phyloP scores from a whole-genome alignment of 2,113 vertebrate genomes.

The Lampris incognitus region DNA sequence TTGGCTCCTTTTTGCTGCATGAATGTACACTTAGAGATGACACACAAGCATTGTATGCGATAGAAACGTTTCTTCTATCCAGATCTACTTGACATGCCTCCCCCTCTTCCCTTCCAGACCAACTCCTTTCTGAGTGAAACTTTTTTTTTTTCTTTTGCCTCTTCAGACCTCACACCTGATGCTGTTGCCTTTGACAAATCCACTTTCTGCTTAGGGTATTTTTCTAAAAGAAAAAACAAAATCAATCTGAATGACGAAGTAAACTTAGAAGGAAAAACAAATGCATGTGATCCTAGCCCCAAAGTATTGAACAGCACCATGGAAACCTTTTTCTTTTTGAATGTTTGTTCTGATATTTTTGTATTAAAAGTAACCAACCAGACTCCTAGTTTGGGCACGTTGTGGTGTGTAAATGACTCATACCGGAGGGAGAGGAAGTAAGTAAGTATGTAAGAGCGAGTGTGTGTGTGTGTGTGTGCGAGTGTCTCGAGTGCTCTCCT shows the following conservation, averaged over 20 bases:
- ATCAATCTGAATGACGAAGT: neutral
- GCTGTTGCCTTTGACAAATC: conserved; percentile 79
- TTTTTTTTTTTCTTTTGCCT: conserved; percentile 65
- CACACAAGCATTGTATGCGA: conserved; percentile 67
- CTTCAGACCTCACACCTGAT: conserved; percentile 76
- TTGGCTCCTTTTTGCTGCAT: conserved; percentile 78
- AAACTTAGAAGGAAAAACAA: conserved; percentile 42
- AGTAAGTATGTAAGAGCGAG: conserved; percentile 11
- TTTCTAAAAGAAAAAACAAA: no score
- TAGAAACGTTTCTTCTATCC: conserved; percentile 55
- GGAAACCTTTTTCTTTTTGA: conserved; percentile 86
- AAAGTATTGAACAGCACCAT: conserved; percentile 82
- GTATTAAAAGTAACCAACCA: conserved; percentile 79
- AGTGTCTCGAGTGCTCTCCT: conserved; percentile 65
- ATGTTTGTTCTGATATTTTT: conserved; percentile 79
- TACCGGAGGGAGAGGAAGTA: conserved; percentile 43
- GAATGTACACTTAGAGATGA: conserved; percentile 84
- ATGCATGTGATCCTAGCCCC: conserved; percentile 83
- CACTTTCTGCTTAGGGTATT: conserved; percentile 18
- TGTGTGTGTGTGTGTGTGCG: conserved; percentile 19
- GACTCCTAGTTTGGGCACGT: conserved; percentile 71
- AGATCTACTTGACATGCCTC: conserved; percentile 68
- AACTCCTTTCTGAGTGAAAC: conserved; percentile 46
- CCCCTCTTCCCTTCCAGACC: conserved; percentile 26
- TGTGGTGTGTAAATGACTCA: conserved; percentile 72